Percentiles rank a stretch among this genome's conserved stretches.
phyloP scores from a whole-genome alignment of 2,797 vertebrate genomes.

The Melanotaenia pygmaea region DNA sequence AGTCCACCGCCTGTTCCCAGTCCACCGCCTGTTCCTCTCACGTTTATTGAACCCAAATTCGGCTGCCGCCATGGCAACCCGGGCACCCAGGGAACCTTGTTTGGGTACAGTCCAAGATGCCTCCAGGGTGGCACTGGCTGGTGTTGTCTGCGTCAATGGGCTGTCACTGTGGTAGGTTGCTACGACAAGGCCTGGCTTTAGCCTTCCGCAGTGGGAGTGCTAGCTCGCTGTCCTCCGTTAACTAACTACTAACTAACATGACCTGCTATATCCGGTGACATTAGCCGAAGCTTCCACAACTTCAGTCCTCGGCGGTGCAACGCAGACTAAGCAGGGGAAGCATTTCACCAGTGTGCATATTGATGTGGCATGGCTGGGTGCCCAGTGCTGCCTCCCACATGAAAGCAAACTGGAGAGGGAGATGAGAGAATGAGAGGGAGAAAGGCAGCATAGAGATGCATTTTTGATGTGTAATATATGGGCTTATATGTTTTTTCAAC shows the following conservation, averaged over 20 bases:
- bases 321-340: slow-evolving; percentile 63
- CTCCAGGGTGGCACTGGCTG: slow-evolving; percentile 77
- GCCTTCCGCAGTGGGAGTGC: slow-evolving; percentile 37
- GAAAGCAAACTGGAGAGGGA: slow-evolving; percentile 60
- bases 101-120: slow-evolving; percentile 82
- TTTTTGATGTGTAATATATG: slow-evolving; percentile 74
- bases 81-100: slow-evolving; percentile 81
- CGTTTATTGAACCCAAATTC: slow-evolving; percentile 82
- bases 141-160: slow-evolving; percentile 63
- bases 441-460: slow-evolving; percentile 51
- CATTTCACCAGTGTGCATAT: slow-evolving; percentile 78
- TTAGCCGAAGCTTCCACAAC: slow-evolving; percentile 55
- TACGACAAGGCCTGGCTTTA: slow-evolving; percentile 42
- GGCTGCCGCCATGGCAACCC: slow-evolving; percentile 85
- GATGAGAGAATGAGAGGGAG: slow-evolving; percentile 52
- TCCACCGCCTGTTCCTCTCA: slow-evolving; percentile 70
- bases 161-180: slow-evolving; percentile 65
- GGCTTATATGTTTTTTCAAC: slow-evolving; percentile 68
- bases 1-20: slow-evolving; percentile 67
- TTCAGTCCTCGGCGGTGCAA: slow-evolving; percentile 52
- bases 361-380: slow-evolving; percentile 82
- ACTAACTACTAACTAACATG: slow-evolving; percentile 67
- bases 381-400: slow-evolving; percentile 83
- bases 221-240: slow-evolving; percentile 56
- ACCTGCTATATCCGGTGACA: slow-evolving; percentile 69